A percentile compares a stretch with the other conserved stretches of the same genome.
Conservation (phyloP, 1,140 invertebrate genomes). For the Cotesia vestalis region DNA sequence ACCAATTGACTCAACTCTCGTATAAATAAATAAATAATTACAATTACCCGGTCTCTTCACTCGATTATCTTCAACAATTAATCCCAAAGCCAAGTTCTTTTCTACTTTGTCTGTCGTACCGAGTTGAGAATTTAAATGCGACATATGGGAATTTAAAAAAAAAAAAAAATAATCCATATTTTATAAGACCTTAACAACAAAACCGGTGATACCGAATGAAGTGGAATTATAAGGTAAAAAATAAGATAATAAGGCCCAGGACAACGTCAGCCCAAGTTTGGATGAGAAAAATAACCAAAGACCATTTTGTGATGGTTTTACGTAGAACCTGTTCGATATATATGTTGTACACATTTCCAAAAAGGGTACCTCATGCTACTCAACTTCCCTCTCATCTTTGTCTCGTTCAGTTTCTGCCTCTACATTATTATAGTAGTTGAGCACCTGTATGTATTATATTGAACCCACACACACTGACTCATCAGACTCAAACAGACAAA, state of each 20-base stretch:
- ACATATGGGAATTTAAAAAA: too few species aligned
- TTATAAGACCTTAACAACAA: neutral
- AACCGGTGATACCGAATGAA: neutral
- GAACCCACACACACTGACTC: slow-evolving; percentile 42
- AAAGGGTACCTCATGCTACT: slow-evolving; percentile 4
- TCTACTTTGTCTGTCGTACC: too few species aligned
- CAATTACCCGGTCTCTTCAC: too few species aligned
- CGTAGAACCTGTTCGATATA: slow-evolving; percentile 55
- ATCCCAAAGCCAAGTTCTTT: too few species aligned
- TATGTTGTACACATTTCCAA: slow-evolving; percentile 9
- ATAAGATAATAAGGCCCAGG: slow-evolving; percentile 31
- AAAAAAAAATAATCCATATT: too few species aligned
- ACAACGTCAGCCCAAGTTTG: slow-evolving; percentile 15
- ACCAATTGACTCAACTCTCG: too few species aligned
- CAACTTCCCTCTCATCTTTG: neutral
- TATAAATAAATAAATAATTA: too few species aligned
- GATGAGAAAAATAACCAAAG: slow-evolving; percentile 34
- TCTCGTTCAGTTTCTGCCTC: neutral
- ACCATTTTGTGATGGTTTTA: slow-evolving; percentile 47
- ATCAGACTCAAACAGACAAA: slow-evolving; percentile 55
- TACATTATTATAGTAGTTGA: neutral
- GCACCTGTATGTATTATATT: slow-evolving; percentile 2
- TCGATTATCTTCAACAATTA: too few species aligned
- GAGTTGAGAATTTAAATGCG: too few species aligned
- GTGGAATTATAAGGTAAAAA: slow-evolving; percentile 6